Evolutionary conservation across 2,113 vertebrate species (phyloP), one percentile per base, ranked within the genome.

Genomic region (Turnix velox): DNA sequence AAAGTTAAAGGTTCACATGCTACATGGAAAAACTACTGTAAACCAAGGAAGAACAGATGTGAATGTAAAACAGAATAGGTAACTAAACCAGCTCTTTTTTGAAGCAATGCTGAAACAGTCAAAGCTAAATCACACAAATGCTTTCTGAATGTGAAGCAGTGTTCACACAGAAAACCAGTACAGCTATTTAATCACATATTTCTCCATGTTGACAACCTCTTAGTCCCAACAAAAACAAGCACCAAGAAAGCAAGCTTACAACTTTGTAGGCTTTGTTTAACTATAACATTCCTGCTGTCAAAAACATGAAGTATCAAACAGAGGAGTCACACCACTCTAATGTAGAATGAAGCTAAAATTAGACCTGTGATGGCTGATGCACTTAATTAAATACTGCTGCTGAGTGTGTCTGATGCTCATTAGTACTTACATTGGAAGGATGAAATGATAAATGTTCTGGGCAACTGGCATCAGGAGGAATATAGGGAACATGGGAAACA

Each of bases 241-340:
- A 66, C 8, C 46, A 49, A 73, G 57, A 78, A 95, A 87, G 73
- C 8, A 87, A 91, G 18, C 15, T 68, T 87, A 72, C 54, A 80
- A 85, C 48, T 73, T 54, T n/a, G 58, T 45, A 92, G 90, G 62
- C 66, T 82, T 90, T 84, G 73, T 93, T 91, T 87, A 69, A 58
- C 43, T 83, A 76, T 15, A 75, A 63, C 79, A 88, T 76, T 92
- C 79, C 79, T 62, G 33, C 49, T 88, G 67, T 83, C 85, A 85
- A 48, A 91, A 90, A 43, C 51, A 61, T 1, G 10, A 45, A 31
- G 14, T 62, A 73, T 52, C 66, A 68, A 92, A 40, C 27, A 83
- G 17, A 14, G 25, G 37, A 88, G n/a, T 37, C 42, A 54, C 39
- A 92, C 10, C 30, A 77, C n/a, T 45, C 25, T 24, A 79, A 73